Conservation (phyloP, 2,888 invertebrate species). For the Drosophila siamana region DNA sequence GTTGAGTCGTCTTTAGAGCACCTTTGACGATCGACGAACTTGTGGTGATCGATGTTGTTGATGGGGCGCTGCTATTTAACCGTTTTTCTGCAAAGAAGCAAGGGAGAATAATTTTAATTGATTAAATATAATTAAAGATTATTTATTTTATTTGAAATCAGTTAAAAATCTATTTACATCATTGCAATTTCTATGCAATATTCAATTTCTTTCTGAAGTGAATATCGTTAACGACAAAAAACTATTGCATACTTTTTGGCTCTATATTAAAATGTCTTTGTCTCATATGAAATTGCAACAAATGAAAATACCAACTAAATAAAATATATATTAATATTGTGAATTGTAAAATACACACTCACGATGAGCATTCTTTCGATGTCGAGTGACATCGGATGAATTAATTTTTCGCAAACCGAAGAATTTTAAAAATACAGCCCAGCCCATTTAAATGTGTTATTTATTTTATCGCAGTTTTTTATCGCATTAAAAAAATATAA, state of each 20-base stretch:
- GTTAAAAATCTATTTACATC: neutral
- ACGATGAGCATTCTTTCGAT: neutral
- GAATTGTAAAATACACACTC: neutral
- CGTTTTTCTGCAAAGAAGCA: conserved; percentile 61
- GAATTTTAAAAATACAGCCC: neutral
- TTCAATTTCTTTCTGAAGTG: neutral
- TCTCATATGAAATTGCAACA: neutral
- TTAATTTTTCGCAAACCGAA: conserved; percentile 2
- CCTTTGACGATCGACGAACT: conserved; percentile 21
- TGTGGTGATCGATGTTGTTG: conserved; percentile 14
- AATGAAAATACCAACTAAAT: neutral
- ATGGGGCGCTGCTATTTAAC: conserved; percentile 23
- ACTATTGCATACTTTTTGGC: conserved; percentile 52
- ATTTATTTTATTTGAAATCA: neutral
- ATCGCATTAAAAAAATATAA: neutral
- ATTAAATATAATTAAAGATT: neutral
- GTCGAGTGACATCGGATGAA: neutral
- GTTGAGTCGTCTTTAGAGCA: conserved; percentile 18
- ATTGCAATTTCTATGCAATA: too few species aligned
- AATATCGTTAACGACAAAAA: neutral
- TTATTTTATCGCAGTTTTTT: neutral
- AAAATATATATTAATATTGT: neutral
- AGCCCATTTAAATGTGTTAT: conserved; percentile 1
- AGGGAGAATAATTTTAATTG: neutral
- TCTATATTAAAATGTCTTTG: neutral